Base-by-base conservation (phyloP, 2,113 vertebrate species). In the Tetrao urogallus region DNA sequence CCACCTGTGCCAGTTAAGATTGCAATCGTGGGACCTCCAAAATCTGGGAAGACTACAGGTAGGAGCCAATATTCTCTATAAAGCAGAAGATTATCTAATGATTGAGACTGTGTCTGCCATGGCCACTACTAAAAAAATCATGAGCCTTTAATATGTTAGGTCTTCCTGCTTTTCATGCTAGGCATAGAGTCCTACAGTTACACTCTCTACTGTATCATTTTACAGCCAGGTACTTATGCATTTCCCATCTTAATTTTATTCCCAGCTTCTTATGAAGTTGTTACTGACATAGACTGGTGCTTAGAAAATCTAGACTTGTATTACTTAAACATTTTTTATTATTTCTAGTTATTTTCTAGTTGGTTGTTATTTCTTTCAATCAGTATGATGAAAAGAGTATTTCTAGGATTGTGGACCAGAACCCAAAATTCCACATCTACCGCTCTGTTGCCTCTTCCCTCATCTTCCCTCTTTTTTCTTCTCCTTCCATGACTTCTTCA, bases 1-100 rank as follows among this genome's bases (percentile, higher is more conserved):
- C 94, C 96, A 13, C 72, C 97, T 42, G 92, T 98, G 56, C 98
- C 99, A 60, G 72, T 99, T 81, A 98, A 97, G 97, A 96, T 99
- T 83, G 98, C 98, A 63, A 88, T 99, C 12, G 95, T 98, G 65
- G 99, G 99, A 81, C 98, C 98, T 89, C 98, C 99, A 74, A 99
- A 99, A 97, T 99, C 99, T 91, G 99, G 99, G 63, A 99, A 99
- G 97, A 99, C 98, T 56, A 98, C 98, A 96, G 97, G 99, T 99
- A 96, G 93, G 96, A 20, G 81, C 57, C 72, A 80, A 8, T 54
- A 27, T 50, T 85, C 63, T 42, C 22, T 88, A 20, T 71, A 78
- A 60, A 71, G n/a, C 60, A 69, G 61, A 80, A 8, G 24, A 8
- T 72, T 81, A 34, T 40, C 38, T 86, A 36, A 67, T 77, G 42